Evolutionary conservation across 1,140 invertebrate species (phyloP).

Genomic region (Tetraneura akinire): DNA sequence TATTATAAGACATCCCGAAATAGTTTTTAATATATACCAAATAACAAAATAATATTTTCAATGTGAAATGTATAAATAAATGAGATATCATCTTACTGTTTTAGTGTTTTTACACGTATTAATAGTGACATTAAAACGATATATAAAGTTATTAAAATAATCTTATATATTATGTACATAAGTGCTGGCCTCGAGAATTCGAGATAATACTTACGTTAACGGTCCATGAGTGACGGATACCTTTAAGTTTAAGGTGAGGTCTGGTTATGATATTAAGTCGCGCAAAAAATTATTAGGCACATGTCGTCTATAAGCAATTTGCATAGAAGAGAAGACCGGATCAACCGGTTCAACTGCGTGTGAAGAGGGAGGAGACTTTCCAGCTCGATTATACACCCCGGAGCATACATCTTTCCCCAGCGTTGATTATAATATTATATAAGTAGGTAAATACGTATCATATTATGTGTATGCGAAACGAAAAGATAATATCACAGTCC

Average conservation of each 20-base stretch:
- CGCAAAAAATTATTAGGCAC: constrained; percentile 10
- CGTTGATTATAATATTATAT: background rate
- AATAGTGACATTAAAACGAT: background rate
- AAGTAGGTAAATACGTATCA: too few species aligned
- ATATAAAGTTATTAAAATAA: too few species aligned
- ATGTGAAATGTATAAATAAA: background rate
- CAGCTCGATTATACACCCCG: constrained; percentile 4
- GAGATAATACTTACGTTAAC: background rate
- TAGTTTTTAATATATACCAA: too few species aligned
- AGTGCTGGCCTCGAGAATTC: background rate
- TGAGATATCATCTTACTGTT: background rate
- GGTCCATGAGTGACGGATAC: constrained; percentile 4
- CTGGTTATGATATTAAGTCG: constrained; percentile 17
- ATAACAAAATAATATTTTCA: background rate
- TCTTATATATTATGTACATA: too few species aligned
- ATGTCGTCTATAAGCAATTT: background rate
- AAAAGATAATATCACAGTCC: constrained; percentile 1
- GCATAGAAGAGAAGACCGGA: constrained; percentile 44
- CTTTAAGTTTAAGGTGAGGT: constrained; percentile 1
- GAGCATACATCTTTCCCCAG: background rate
- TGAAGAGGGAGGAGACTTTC: background rate
- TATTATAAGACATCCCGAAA: too few species aligned
- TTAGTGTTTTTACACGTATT: background rate
- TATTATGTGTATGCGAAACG: background rate
- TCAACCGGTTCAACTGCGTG: constrained; percentile 30